phyloP scores from a whole-genome alignment of 2,888 invertebrate species.

The Embidobia sp. region DNA sequence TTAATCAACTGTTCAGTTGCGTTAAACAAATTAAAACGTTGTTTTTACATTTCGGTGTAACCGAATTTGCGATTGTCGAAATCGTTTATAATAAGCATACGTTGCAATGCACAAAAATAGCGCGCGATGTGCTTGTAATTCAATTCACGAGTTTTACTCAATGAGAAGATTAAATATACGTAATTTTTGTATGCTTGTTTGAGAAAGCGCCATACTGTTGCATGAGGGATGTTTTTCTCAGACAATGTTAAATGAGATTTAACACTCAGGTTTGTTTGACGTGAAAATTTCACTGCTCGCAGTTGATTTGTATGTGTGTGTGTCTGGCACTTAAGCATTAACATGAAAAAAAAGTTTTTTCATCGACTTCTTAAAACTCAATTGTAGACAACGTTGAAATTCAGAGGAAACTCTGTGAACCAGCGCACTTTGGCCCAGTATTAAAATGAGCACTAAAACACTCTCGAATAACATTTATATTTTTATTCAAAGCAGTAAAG shows the following conservation, averaged over 20 bases:
- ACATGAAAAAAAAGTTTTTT: constrained; percentile 33
- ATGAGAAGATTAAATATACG: constrained; percentile 8
- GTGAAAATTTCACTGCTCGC: neutral
- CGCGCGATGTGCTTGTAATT: neutral
- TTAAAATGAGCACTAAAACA: constrained; percentile 29
- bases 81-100: constrained; percentile 12
- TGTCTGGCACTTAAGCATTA: constrained; percentile 25
- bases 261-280: constrained; percentile 21
- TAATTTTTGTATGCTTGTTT: constrained; percentile 1
- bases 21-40: too few species aligned
- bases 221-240: neutral
- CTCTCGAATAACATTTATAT: constrained; percentile 15
- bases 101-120: constrained; percentile 2
- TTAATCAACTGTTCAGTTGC: too few species aligned
- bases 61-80: constrained; percentile 9
- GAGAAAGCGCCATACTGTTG: too few species aligned
- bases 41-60: constrained; percentile 2
- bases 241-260: constrained; percentile 12
- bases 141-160: neutral
- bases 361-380: constrained; percentile 43
- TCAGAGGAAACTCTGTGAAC: constrained; percentile 18
- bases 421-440: constrained; percentile 40
- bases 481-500: neutral
- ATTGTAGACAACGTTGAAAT: constrained; percentile 43
- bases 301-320: constrained; percentile 15